Evolutionary conservation across 2,888 invertebrate species (phyloP).

Genomic region (Pterostichus madidus): DNA sequence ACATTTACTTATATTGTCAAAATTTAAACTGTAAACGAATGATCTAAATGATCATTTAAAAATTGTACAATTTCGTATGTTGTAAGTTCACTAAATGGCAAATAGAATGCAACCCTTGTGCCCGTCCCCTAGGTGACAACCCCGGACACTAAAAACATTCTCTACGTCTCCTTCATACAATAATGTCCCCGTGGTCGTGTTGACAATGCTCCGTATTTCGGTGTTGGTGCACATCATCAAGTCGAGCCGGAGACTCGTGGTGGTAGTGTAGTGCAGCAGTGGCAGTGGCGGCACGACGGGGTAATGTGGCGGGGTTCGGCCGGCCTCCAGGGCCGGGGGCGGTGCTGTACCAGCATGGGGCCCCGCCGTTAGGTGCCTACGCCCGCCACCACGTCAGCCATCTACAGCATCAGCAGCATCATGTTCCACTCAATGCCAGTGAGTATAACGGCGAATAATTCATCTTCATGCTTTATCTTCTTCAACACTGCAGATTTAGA

Average conservation of each 20-base stretch:
- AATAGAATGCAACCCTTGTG: too few species aligned
- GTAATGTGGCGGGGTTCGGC: constrained; percentile 31
- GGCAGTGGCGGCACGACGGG: constrained; percentile 73
- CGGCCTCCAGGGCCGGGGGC: constrained; percentile 70
- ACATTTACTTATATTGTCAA: too few species aligned
- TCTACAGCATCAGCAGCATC: constrained; percentile 63
- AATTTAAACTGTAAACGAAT: too few species aligned
- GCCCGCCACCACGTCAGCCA: constrained; percentile 17
- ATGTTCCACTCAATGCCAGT: constrained; percentile 77
- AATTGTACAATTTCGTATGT: too few species aligned
- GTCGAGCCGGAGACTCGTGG: background rate
- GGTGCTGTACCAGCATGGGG: constrained; percentile 75
- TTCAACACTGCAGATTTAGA: too few species aligned
- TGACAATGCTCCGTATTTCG: constrained; percentile 5
- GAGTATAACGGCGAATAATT: constrained; percentile 70
- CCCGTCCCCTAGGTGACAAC: too few species aligned
- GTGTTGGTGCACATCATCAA: background rate
- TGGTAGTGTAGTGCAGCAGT: constrained; percentile 75
- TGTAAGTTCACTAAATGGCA: too few species aligned
- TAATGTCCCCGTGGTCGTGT: too few species aligned
- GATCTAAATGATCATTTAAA: too few species aligned
- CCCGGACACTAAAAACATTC: too few species aligned
- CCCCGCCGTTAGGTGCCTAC: constrained; percentile 71
- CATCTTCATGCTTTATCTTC: too few species aligned
- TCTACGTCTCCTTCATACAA: too few species aligned